Evolutionary conservation across 2,888 invertebrate genomes (phyloP).

Genomic region (Keiferia lycopersicella): DNA sequence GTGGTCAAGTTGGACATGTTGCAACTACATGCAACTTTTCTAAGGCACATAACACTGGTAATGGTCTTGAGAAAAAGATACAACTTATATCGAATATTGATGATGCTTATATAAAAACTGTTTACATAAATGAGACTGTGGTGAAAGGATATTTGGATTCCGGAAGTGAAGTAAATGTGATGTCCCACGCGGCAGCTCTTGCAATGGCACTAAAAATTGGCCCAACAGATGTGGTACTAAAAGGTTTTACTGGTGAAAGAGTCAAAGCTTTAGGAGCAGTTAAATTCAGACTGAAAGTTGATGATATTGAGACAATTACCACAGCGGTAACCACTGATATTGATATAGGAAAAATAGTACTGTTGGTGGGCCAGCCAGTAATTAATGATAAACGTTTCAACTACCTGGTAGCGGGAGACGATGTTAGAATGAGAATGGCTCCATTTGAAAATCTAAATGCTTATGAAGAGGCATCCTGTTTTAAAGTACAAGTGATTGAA

Average conservation of each 20-base stretch:
- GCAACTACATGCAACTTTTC: background rate
- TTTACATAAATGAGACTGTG: slow-evolving; percentile 26
- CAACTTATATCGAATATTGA: no score
- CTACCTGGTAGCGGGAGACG: background rate
- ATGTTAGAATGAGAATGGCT: no score
- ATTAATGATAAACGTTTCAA: background rate
- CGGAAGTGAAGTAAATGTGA: slow-evolving; percentile 3
- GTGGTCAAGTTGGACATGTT: slow-evolving; percentile 7
- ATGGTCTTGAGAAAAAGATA: no score
- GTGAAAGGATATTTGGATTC: slow-evolving; percentile 22
- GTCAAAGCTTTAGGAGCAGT: no score
- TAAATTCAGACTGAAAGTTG: background rate
- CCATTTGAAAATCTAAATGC: background rate
- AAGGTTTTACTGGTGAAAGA: slow-evolving; percentile 17
- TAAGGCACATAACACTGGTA: no score
- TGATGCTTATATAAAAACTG: no score
- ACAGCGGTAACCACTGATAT: background rate
- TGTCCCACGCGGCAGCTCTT: background rate
- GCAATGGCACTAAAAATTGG: background rate
- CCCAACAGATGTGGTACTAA: background rate
- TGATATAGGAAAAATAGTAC: background rate
- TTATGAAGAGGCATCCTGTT: background rate
- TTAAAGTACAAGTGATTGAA: slow-evolving; percentile 10
- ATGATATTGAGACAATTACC: background rate
- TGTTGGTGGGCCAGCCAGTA: background rate